Evolutionary conservation across 2,113 vertebrate species (phyloP).

Genomic region (Dasyurus viverrinus): DNA sequence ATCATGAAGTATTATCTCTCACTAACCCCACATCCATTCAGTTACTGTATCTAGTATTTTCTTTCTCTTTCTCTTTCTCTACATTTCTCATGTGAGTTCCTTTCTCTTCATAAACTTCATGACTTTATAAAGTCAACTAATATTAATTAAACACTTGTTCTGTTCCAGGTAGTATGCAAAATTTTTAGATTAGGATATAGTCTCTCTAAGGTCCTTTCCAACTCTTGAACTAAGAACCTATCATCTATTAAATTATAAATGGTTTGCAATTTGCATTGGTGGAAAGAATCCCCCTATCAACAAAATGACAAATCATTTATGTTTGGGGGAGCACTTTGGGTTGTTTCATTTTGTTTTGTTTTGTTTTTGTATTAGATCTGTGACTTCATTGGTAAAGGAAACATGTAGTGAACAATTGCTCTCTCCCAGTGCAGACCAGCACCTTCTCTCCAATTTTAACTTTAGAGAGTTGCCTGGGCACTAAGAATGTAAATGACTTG

Average conservation of each 20-base stretch:
- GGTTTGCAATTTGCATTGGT: neutral
- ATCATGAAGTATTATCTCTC: neutral
- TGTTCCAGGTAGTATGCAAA: neutral
- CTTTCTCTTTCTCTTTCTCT: neutral
- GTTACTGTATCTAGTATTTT: neutral
- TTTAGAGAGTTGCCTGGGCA: too few relatives aligned
- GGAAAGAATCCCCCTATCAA: neutral
- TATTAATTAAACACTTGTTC: neutral
- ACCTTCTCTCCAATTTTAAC: neutral
- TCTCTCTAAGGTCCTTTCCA: neutral
- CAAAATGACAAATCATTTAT: neutral
- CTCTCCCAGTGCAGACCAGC: neutral
- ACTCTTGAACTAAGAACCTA: neutral
- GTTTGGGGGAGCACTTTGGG: neutral
- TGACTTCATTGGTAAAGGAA: neutral
- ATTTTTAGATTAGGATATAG: neutral
- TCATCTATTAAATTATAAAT: neutral
- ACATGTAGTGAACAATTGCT: neutral
- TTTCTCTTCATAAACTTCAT: neutral
- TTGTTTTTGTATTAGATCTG: neutral
- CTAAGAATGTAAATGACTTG: neutral
- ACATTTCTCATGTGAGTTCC: neutral
- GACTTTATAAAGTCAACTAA: neutral
- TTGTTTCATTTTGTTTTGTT: neutral
- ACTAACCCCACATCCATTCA: neutral